phyloP scores from a whole-genome alignment of 2,888 invertebrate species.

The Oxyscelio sp. region DNA sequence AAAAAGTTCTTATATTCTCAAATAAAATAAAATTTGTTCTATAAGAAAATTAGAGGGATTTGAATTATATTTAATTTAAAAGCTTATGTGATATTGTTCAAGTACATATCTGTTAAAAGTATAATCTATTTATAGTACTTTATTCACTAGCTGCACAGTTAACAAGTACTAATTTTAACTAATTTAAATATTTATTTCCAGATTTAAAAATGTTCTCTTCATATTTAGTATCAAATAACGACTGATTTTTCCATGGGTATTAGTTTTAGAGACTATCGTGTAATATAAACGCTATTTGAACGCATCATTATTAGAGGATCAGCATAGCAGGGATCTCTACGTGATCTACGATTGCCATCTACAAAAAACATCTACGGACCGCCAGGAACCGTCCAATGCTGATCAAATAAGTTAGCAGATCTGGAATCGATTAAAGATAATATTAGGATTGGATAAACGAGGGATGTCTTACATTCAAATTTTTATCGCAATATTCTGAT shows the following conservation, averaged over 20 bases:
- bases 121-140: too few species aligned
- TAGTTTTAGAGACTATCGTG: constrained; percentile 50
- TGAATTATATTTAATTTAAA: too few species aligned
- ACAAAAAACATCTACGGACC: constrained; percentile 79
- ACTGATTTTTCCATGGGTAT: constrained; percentile 33
- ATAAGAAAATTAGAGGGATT: too few species aligned
- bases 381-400: constrained; percentile 54
- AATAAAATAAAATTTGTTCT: too few species aligned
- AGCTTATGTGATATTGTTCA: too few species aligned
- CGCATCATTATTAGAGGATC: constrained; percentile 64
- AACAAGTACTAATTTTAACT: too few species aligned
- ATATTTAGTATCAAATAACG: too few species aligned
- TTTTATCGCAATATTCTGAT: constrained; percentile 45
- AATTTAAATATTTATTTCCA: too few species aligned
- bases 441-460: constrained; percentile 45
- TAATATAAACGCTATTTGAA: constrained; percentile 59
- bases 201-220: too few species aligned
- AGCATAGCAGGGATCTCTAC: constrained; percentile 80
- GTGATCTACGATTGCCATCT: constrained; percentile 82
- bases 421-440: constrained; percentile 64
- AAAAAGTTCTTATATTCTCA: too few species aligned
- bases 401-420: constrained; percentile 70
- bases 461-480: constrained; percentile 42
- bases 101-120: too few species aligned
- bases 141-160: too few species aligned